Conservation (phyloP, 2,113 vertebrate species). For the Girardinichthys multiradiatus region DNA sequence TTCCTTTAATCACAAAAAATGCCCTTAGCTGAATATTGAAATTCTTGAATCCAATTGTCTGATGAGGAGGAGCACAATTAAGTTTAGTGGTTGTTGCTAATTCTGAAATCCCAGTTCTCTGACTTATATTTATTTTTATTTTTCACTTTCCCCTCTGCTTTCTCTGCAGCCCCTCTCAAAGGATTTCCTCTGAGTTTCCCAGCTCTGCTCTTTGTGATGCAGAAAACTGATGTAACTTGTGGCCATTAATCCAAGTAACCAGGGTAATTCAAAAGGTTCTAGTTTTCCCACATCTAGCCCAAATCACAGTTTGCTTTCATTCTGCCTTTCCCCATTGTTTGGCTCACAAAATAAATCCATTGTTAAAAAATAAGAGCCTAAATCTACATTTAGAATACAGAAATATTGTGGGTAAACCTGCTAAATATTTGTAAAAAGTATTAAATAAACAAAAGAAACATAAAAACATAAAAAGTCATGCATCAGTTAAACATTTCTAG, state of each 20-base stretch:
- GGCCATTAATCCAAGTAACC: conserved; percentile 55
- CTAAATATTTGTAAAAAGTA: too few species aligned
- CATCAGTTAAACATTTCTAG: too few species aligned
- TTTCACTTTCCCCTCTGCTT: not conserved
- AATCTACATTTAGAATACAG: not conserved
- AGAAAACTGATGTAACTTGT: conserved; percentile 47
- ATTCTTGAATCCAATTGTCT: not conserved
- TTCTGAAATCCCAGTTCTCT: conserved; percentile 16
- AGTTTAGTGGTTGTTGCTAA: conserved; percentile 4
- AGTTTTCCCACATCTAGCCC: conserved; percentile 46
- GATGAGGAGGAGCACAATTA: not conserved
- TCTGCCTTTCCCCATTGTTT: conserved; percentile 43
- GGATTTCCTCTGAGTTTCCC: conserved; percentile 21
- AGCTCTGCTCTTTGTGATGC: conserved; percentile 24
- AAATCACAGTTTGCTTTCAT: conserved; percentile 53
- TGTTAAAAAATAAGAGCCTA: conserved; percentile 35
- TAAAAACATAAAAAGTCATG: conserved; percentile 15
- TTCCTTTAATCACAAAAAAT: conserved; percentile 27
- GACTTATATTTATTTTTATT: conserved; percentile 8
- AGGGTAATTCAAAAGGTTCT: conserved; percentile 45
- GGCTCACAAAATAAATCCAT: conserved; percentile 48
- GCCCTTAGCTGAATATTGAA: conserved; percentile 1
- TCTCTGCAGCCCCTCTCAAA: not conserved
- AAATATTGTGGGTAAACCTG: too few species aligned
- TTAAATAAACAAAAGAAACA: conserved; percentile 9